phyloP scores from a whole-genome alignment of 2,888 invertebrate genomes.

The Steinernema hermaphroditum region DNA sequence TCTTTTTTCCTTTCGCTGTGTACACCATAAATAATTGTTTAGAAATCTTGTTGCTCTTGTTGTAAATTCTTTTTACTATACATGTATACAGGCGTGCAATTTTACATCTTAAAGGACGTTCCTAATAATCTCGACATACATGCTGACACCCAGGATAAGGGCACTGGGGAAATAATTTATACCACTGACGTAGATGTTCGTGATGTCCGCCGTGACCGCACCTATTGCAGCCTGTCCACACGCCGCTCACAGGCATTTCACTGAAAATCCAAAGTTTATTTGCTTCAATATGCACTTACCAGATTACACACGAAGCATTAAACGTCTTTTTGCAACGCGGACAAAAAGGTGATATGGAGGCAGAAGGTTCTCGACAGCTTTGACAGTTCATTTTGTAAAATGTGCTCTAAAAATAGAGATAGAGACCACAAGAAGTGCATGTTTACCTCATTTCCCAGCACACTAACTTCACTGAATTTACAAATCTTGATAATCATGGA shows the following conservation, averaged over 20 bases:
- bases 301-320: background rate
- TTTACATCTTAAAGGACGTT: background rate
- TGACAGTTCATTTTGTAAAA: conserved; percentile 8
- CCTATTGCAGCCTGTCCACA: conserved; percentile 3
- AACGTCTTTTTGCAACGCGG: conserved; percentile 7
- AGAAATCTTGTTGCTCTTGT: too few relatives aligned
- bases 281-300: background rate
- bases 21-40: too few relatives aligned
- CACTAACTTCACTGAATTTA: background rate
- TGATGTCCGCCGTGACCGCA: conserved; percentile 19
- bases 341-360: background rate
- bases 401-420: background rate
- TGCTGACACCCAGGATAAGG: conserved; percentile 1
- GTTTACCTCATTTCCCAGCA: background rate
- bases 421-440: background rate
- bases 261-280: background rate
- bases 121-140: background rate
- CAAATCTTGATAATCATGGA: background rate
- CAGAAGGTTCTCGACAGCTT: background rate
- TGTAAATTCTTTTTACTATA: too few relatives aligned
- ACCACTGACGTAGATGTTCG: background rate
- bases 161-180: background rate
- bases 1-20: too few relatives aligned
- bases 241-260: background rate
- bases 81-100: too few relatives aligned